Percentiles rank a stretch among this genome's conserved stretches.
Conservation (phyloP, 1,140 invertebrate species). For the Gonioctena quinquepunctata region DNA sequence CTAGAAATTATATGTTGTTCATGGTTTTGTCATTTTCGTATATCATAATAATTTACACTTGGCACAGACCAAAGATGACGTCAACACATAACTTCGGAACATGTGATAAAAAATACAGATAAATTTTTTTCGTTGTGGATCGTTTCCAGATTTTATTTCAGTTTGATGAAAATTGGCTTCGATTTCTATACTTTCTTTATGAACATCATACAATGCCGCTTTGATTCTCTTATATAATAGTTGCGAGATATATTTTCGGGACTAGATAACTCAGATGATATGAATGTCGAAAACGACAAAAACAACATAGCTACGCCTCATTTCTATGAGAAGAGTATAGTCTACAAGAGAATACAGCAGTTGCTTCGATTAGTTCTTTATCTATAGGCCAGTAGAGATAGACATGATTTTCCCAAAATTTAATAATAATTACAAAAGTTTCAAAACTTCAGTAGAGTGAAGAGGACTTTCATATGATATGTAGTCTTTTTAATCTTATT, state of each 20-base stretch:
- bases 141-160: not conserved
- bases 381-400: no score
- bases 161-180: not conserved
- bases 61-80: not conserved
- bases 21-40: not conserved
- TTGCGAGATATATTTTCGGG: not conserved
- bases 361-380: no score
- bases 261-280: not conserved
- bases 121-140: not conserved
- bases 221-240: not conserved
- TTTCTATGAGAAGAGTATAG: not conserved
- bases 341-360: no score
- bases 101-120: not conserved
- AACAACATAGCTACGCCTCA: not conserved
- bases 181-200: not conserved
- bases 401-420: not conserved
- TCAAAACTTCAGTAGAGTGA: not conserved
- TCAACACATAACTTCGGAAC: not conserved
- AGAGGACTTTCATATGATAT: no score
- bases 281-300: not conserved
- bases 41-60: not conserved
- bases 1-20: not conserved
- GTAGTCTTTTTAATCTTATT: no score
- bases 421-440: not conserved
- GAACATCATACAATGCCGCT: not conserved